These are phyloP conservation scores for Malacoctenus gilli DNA, from an alignment of 2,797 vertebrate species.

Conservation along the genomic window DNA sequence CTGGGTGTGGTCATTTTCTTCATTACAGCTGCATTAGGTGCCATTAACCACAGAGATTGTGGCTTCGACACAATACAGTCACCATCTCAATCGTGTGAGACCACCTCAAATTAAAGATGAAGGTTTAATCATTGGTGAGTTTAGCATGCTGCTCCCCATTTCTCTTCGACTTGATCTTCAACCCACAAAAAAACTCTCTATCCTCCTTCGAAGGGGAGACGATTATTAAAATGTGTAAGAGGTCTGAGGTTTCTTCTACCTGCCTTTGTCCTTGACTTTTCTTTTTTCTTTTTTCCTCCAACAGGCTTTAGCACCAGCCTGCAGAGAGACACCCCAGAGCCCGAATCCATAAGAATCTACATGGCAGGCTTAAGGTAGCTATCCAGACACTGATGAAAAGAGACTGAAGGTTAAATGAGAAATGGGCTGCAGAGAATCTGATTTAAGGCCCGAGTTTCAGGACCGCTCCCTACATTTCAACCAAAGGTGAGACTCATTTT, in stretches of 20 bases:
- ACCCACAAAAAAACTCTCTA: slow-evolving; percentile 70
- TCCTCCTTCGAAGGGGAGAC: slow-evolving; percentile 73
- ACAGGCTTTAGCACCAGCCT: slow-evolving; percentile 27
- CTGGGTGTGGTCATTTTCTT: slow-evolving; percentile 52
- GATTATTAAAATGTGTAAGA: slow-evolving; percentile 73
- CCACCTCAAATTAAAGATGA: slow-evolving; percentile 82
- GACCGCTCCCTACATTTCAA: slow-evolving; percentile 35
- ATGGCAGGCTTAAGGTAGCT: slow-evolving; percentile 35
- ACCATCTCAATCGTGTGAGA: slow-evolving; percentile 74
- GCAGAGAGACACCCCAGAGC: slow-evolving; percentile 40
- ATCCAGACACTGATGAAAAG: slow-evolving; percentile 55
- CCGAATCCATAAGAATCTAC: slow-evolving; percentile 62
- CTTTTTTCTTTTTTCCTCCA: slow-evolving; percentile 12
- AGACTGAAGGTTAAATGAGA: slow-evolving; percentile 61
- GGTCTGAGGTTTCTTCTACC: slow-evolving; percentile 62
- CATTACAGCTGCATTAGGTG: slow-evolving; percentile 53
- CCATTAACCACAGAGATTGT: slow-evolving; percentile 57
- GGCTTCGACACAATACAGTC: slow-evolving; percentile 50
- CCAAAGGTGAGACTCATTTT: slow-evolving; percentile 14
- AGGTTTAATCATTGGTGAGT: slow-evolving; percentile 84
- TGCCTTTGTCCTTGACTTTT: slow-evolving; percentile 65
- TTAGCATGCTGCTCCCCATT: slow-evolving; percentile 68
- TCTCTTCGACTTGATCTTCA: slow-evolving; percentile 76
- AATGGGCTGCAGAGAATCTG: slow-evolving; percentile 41
- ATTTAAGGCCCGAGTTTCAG: slow-evolving; percentile 33